Evolutionary conservation across 2,113 vertebrate species (phyloP).

Genomic region (Pluvialis apricaria): DNA sequence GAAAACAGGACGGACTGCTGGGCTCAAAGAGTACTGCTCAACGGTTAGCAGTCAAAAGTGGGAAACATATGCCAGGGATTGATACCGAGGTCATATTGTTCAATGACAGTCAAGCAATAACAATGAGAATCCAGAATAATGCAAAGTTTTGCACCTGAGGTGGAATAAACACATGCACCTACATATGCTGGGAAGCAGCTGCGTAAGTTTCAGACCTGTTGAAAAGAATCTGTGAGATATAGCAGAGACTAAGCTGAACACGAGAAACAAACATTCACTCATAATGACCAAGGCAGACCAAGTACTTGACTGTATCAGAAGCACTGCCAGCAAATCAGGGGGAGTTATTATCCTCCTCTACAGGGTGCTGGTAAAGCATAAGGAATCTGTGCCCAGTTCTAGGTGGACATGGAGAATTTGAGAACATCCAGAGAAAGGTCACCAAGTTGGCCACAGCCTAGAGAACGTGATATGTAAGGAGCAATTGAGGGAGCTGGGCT

Average conservation of each 20-base stretch:
- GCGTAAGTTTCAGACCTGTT: neutral
- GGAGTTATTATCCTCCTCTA: neutral
- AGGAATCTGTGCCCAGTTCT: neutral
- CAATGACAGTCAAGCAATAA: neutral
- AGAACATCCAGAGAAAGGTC: neutral
- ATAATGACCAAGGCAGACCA: neutral
- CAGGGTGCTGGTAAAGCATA: neutral
- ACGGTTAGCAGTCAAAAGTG: neutral
- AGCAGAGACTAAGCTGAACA: neutral
- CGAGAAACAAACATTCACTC: fast-evolving
- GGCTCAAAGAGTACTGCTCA: neutral
- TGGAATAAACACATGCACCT: neutral
- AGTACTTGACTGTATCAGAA: neutral
- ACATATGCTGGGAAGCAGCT: neutral
- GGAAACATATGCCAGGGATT: neutral
- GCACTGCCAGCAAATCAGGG: neutral
- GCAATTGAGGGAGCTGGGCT: neutral
- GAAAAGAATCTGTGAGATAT: neutral
- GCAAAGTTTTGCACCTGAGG: neutral
- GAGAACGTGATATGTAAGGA: neutral
- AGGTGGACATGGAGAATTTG: neutral
- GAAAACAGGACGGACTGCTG: too few species aligned
- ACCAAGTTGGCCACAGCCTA: neutral
- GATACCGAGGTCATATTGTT: neutral
- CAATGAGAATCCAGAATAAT: neutral